Evolutionary conservation across 2,113 vertebrate genomes (phyloP).

Genomic region (Aspiorhynchus laticeps): DNA sequence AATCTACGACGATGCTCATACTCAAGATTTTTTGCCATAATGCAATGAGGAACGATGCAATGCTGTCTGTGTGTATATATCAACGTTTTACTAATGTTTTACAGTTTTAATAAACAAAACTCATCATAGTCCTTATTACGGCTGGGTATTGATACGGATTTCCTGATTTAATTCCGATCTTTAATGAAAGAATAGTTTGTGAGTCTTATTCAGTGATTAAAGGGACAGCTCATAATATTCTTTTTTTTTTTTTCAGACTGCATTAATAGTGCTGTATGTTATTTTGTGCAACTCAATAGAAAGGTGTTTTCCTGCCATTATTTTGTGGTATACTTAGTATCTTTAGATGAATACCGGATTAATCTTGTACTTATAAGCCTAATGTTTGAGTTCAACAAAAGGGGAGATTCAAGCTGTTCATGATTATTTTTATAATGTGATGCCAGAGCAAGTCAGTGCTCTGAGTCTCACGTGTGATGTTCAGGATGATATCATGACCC

Average conservation of each 20-base stretch:
- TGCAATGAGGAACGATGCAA: background rate
- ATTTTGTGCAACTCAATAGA: background rate
- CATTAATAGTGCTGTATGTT: background rate
- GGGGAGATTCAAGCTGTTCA: background rate
- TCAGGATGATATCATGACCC: background rate
- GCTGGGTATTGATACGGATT: background rate
- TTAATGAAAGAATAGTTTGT: background rate
- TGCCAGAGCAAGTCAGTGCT: background rate
- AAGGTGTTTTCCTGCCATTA: background rate
- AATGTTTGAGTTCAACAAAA: slow-evolving; percentile 9
- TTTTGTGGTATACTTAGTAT: background rate
- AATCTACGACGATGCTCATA: background rate
- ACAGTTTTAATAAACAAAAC: background rate
- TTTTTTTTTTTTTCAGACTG: background rate
- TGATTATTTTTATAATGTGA: background rate
- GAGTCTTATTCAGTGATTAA: background rate
- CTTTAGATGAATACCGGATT: too few relatives aligned
- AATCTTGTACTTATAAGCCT: background rate
- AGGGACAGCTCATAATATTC: background rate
- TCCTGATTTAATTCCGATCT: background rate
- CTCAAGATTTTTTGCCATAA: background rate
- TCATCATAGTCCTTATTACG: background rate
- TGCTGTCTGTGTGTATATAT: background rate
- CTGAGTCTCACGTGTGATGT: background rate
- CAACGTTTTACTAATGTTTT: background rate